Evolutionary conservation across 2,797 vertebrate genomes (phyloP).

Genomic region (Knipowitschia caucasica): DNA sequence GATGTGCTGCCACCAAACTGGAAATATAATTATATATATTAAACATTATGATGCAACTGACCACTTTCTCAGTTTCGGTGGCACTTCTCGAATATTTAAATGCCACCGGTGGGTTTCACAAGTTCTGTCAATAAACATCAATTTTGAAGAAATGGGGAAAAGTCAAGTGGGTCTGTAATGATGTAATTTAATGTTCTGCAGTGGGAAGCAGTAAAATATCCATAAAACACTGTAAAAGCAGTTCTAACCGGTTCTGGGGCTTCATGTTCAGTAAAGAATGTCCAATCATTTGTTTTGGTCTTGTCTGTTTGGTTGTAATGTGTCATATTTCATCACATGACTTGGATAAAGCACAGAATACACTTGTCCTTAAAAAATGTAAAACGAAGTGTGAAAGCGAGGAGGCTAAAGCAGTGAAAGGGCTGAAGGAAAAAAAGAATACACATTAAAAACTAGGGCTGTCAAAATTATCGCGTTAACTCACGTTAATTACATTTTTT

Average conservation of each 20-base stretch:
- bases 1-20: not conserved
- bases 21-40: not conserved
- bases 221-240: conserved; percentile 23
- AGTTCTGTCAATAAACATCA: conserved; percentile 3
- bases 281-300: not conserved
- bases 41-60: not conserved
- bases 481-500: too few relatives aligned
- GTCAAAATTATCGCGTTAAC: too few relatives aligned
- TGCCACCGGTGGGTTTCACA: not conserved
- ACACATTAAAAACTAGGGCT: too few relatives aligned
- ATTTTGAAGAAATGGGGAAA: not conserved
- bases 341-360: too few relatives aligned
- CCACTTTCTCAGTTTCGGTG: not conserved
- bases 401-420: too few relatives aligned
- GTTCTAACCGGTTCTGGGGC: conserved; percentile 13
- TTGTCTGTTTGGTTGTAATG: too few relatives aligned
- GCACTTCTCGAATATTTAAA: not conserved
- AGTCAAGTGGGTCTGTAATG: conserved; percentile 3
- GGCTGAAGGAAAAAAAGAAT: too few relatives aligned
- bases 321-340: too few relatives aligned
- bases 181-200: conserved; percentile 21
- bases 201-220: conserved; percentile 28
- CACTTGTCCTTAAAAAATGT: too few relatives aligned
- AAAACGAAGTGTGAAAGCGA: too few relatives aligned
- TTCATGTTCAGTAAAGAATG: conserved; percentile 5